These are phyloP conservation scores for Sitobion miscanthi DNA, from an alignment of 1,140 invertebrate species.

Conservation along the genomic window DNA sequence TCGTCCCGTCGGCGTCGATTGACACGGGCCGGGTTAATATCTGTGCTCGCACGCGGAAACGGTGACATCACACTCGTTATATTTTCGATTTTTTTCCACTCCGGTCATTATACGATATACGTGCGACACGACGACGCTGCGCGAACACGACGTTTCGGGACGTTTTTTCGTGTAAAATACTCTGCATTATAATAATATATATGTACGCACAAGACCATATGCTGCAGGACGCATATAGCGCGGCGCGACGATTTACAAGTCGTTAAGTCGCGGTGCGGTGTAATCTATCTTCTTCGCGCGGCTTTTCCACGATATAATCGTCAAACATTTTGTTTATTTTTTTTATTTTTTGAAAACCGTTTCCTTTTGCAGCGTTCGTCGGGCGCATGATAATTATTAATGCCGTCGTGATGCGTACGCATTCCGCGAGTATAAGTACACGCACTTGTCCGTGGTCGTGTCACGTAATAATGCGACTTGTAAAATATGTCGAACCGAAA, in stretches of 20 bases:
- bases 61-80: background rate
- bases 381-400: background rate
- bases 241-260: background rate
- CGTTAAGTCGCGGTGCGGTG: background rate
- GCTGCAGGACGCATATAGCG: background rate
- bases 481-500: background rate
- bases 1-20: background rate
- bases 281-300: background rate
- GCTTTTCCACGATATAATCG: background rate
- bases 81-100: background rate
- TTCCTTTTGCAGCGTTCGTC: background rate
- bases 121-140: background rate
- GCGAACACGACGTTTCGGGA: background rate
- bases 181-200: background rate
- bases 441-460: background rate
- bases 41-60: background rate
- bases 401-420: too few relatives aligned
- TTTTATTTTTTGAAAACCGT: background rate
- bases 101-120: background rate
- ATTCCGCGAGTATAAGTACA: background rate
- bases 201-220: background rate
- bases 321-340: background rate
- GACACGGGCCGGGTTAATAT: conserved; percentile 36
- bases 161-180: background rate
- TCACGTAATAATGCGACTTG: background rate